Percentiles rank a stretch among this genome's conserved stretches.
Conservation (phyloP, 2,888 invertebrate species). For the Eledone cirrhosa region DNA sequence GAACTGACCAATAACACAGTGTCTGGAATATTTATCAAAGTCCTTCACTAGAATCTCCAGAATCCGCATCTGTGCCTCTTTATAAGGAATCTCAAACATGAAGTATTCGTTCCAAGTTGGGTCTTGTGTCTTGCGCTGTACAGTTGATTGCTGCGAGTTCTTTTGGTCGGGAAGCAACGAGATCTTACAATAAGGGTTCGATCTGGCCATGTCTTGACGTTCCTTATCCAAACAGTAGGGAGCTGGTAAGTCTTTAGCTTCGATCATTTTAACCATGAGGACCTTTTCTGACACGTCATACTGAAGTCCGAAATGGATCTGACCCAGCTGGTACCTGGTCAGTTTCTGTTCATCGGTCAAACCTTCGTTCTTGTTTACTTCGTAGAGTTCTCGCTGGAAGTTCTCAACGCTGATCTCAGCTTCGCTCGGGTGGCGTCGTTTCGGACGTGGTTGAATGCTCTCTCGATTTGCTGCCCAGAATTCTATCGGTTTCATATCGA, state of each 20-base stretch:
- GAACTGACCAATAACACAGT: slow-evolving; percentile 68
- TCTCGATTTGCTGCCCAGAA: slow-evolving; percentile 67
- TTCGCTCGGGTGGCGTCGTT: slow-evolving; percentile 59
- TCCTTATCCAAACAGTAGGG: slow-evolving; percentile 63
- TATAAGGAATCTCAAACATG: slow-evolving; percentile 66
- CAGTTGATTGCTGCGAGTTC: slow-evolving; percentile 67
- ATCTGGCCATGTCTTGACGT: slow-evolving; percentile 67
- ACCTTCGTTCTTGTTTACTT: slow-evolving; percentile 43
- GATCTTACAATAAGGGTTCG: slow-evolving; percentile 67
- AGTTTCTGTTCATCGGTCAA: slow-evolving; percentile 64
- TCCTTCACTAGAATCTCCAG: slow-evolving; percentile 68
- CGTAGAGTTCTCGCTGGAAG: slow-evolving; percentile 65
- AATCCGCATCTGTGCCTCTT: slow-evolving; percentile 65
- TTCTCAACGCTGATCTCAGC: slow-evolving; percentile 65
- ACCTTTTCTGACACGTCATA: slow-evolving; percentile 63
- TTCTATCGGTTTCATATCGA: slow-evolving; percentile 67
- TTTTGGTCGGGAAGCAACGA: slow-evolving; percentile 67
- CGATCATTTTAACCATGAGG: slow-evolving; percentile 66
- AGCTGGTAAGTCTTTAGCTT: slow-evolving; percentile 66
- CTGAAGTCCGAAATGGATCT: slow-evolving; percentile 65
- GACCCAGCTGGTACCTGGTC: slow-evolving; percentile 61
- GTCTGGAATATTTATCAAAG: slow-evolving; percentile 68
- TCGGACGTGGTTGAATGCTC: slow-evolving; percentile 61
- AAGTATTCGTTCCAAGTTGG: slow-evolving; percentile 68
- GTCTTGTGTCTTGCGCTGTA: slow-evolving; percentile 68